These are phyloP conservation scores for Strix uralensis DNA, from an alignment of 2,113 vertebrate species.

Conservation along the genomic window DNA sequence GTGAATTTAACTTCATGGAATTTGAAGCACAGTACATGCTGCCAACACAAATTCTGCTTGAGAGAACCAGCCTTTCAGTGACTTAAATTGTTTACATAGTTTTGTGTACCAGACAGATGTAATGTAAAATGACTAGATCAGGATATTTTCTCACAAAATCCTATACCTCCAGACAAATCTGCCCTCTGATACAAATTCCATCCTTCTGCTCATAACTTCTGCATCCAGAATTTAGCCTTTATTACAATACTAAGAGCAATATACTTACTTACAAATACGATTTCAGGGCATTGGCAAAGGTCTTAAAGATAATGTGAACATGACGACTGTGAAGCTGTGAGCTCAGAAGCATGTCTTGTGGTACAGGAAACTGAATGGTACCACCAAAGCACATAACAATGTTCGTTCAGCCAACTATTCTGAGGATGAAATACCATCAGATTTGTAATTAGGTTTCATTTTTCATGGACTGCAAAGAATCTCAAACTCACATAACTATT, in stretches of 20 bases:
- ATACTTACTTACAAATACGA: neutral
- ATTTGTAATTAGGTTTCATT: neutral
- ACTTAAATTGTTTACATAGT: fast-evolving
- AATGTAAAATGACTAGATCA: neutral
- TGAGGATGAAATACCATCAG: neutral
- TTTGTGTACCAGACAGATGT: neutral
- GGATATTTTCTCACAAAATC: neutral
- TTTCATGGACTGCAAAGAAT: neutral
- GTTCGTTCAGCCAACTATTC: neutral
- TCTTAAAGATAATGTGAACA: neutral
- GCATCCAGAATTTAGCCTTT: neutral
- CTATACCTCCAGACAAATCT: neutral
- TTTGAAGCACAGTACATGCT: neutral
- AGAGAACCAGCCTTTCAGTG: neutral
- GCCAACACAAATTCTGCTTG: neutral
- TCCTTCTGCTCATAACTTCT: neutral
- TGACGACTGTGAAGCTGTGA: neutral
- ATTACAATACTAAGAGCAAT: neutral
- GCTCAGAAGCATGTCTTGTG: neutral
- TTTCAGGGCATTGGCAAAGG: neutral
- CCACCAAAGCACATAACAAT: neutral
- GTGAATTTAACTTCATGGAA: fast-evolving
- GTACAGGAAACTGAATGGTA: neutral
- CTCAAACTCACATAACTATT: neutral
- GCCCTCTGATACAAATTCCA: neutral